Evolutionary conservation across 2,797 vertebrate species (phyloP), one percentile per base, ranked within the genome.

Genomic region (Lacerta bilineata): DNA sequence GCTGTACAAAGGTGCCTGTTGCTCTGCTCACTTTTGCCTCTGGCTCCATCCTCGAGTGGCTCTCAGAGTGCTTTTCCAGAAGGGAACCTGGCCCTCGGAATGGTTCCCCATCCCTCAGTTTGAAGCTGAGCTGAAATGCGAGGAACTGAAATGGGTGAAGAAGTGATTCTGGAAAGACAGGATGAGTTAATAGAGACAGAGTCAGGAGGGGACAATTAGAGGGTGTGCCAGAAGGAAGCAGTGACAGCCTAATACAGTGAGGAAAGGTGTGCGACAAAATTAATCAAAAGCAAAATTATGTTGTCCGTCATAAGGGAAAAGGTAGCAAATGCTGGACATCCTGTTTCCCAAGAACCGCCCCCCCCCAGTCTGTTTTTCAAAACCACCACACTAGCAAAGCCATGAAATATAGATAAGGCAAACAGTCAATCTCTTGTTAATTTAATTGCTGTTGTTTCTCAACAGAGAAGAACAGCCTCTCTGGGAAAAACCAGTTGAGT

Each of bases 351-450:
- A n/a, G 33, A 71, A 72, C 4, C 15, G 2, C 29, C 10, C 33
- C 33, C 33, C 33, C 5, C n/a, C 20, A 39, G 59, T 36, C 59
- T 81, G 80, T 4, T 23, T 66, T 81, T 81, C 50, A 41, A 18
- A 59, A 41, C 80, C 80, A 81, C 59, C 59, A 39, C 8, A 5
- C 39, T 76, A 76, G 43, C 75, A 81, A 39, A 43, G 5, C 66
- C 66, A 71, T 83, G 20, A 83, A 83, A 83, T 71, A 71, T 50
- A 71, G 66, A 83, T 83, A 83, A 83, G 66, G n/a, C 82, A 83
- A 83, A 71, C 82, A 83, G 66, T 33, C 68, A 46, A 8, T 33
- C 66, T 83, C 68, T 71, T 83, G 82, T 72, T 71, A 71, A 71
- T 83, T 83, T 50, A 83, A 83, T 72, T 71, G 68, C 66, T 83